Base-by-base conservation (phyloP, 23 tunicate species). In the Phallusia fumigata region DNA sequence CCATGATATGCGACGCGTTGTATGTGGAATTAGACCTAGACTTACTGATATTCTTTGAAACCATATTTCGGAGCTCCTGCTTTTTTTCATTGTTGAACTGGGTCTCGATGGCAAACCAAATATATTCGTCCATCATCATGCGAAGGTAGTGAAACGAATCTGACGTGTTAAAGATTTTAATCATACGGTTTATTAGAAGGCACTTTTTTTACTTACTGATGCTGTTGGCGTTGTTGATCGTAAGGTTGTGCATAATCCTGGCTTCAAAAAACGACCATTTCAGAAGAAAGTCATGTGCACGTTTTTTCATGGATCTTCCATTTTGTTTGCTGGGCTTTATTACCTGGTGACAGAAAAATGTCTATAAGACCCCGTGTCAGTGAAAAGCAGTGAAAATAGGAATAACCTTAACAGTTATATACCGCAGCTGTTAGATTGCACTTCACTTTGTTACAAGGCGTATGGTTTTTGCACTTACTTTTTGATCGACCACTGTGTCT, bases 251-350 rank as follows among this genome's bases (percentile, higher is more conserved):
- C 83, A 88, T 92, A 13, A 92, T 84, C 64, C 91, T 64, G 5
- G 97, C 97, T 76, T 85, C 97, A 76, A 92, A 92, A 76, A 92
- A 92, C 21, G 97, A 92, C 97, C 97, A 92, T 76, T 92, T 92
- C 35, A 87, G 53, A 15, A 92, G 78, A 76, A 92, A 92, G 75
- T 92, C 97, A 3, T 92, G 91, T 18, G 97, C 97, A 75, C 91
- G 65, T 80, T 87, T 87, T 53, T 92, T 92, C 82, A 89, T 75
- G 40, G 91, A 87, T 76, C 91, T 49, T 44, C 91, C 97, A 75
- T 92, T 92, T 87, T 87, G 91, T 87, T 87, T 92, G 88, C 97
- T 92, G 35, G 97, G 97, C 64, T 92, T 92, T 26, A 92, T 87
- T 13, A 92, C 97, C 97, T 92, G 85, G 24, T 36, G 3, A 36